Evolutionary conservation across 2,113 vertebrate species (phyloP).

Genomic region (Oryzias celebensis): DNA sequence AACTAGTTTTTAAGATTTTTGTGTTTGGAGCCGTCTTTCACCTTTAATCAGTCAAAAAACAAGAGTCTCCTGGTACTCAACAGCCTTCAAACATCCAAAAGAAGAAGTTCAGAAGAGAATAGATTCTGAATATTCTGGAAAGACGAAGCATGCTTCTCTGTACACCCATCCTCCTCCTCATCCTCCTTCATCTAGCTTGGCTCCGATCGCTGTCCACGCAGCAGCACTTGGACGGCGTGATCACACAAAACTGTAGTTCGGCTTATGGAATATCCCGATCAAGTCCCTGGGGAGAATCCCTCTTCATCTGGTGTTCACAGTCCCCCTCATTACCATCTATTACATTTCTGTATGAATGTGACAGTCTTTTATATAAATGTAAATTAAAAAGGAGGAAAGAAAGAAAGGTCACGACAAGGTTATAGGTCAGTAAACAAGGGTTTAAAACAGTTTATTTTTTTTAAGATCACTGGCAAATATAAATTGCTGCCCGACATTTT

Average conservation of each 20-base stretch:
- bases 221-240: conserved; percentile 56
- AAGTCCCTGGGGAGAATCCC: conserved; percentile 8
- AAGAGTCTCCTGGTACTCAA: too few relatives aligned
- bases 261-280: conserved; percentile 43
- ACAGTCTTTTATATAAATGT: neutral
- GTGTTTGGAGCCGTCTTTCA: too few relatives aligned
- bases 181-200: conserved; percentile 10
- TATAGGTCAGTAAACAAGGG: conserved; percentile 69
- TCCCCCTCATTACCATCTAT: conserved; percentile 28
- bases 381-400: neutral
- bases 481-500: conserved; percentile 70
- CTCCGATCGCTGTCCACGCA: conserved; percentile 36
- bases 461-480: conserved; percentile 76
- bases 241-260: conserved; percentile 53
- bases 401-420: conserved; percentile 45
- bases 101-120: too few relatives aligned
- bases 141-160: conserved; percentile 38
- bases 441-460: conserved; percentile 73
- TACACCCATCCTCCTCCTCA: conserved; percentile 44
- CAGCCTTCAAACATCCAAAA: too few relatives aligned
- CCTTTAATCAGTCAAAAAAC: too few relatives aligned
- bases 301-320: conserved; percentile 38
- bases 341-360: conserved; percentile 8
- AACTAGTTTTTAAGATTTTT: too few relatives aligned
- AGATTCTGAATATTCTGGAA: too few relatives aligned